A percentile compares a stretch with the other conserved stretches of the same genome.
These are phyloP conservation scores for Atherix ibis DNA, from an alignment of 2,888 invertebrate genomes.

Conservation along the genomic window DNA sequence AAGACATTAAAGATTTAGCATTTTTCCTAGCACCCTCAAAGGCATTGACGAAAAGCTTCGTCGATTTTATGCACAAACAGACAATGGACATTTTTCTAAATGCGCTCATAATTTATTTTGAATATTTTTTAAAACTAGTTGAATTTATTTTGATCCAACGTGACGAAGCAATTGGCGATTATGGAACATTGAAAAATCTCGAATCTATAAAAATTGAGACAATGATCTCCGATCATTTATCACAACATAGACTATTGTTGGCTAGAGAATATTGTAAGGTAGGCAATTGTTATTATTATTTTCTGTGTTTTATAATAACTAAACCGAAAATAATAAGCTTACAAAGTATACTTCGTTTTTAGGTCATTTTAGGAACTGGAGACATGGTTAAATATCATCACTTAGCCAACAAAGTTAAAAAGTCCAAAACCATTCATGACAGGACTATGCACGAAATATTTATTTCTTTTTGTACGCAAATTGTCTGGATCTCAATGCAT, in stretches of 20 bases:
- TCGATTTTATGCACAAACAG: slow-evolving; percentile 24
- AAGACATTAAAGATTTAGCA: slow-evolving; percentile 26
- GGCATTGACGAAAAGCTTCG: slow-evolving; percentile 17
- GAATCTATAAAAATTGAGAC: slow-evolving; percentile 20
- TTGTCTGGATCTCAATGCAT: slow-evolving; percentile 28
- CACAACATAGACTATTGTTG: slow-evolving; percentile 25
- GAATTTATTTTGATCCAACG: slow-evolving; percentile 26
- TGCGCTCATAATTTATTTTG: slow-evolving; percentile 27
- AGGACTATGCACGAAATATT: slow-evolving; percentile 22
- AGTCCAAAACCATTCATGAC: slow-evolving; percentile 3
- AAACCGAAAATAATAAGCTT: no score
- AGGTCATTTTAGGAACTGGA: slow-evolving; percentile 6
- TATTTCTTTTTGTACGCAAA: slow-evolving; percentile 21
- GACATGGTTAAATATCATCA: slow-evolving; percentile 23
- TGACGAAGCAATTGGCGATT: slow-evolving; percentile 21
- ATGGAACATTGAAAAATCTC: slow-evolving; percentile 11
- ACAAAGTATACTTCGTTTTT: no score
- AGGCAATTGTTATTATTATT: background rate
- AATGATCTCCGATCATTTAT: slow-evolving; percentile 21
- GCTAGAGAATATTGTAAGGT: slow-evolving; percentile 26
- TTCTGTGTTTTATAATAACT: background rate
- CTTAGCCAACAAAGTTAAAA: background rate
- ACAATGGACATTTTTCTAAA: slow-evolving; percentile 22
- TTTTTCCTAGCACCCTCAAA: slow-evolving; percentile 23
- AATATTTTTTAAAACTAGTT: slow-evolving; percentile 26